Evolutionary conservation across 2,888 invertebrate genomes (phyloP), one percentile per base, ranked within the genome.

Genomic region (Apamea sordens): DNA sequence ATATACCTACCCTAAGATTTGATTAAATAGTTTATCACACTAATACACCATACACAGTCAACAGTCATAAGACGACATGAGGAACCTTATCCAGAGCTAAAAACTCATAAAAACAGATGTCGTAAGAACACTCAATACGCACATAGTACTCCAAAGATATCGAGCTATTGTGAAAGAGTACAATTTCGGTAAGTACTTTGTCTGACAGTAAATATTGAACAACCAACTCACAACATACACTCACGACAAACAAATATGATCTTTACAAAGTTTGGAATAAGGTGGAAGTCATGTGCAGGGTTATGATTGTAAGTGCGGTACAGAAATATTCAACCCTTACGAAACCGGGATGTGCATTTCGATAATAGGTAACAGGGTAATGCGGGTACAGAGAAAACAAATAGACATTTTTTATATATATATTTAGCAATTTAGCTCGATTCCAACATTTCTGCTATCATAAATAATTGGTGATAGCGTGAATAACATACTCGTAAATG

Each of bases 341-440:
- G 90, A 87, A 95, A 95, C 95, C 94, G 92, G 94, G 95, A 95
- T 95, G 95, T 95, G 95, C 95, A 95, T 95, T 95, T 95, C 95
- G 95, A 95, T 96, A 95, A 96, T 95, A 95, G 92, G 87, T 85
- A 85, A 88, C 89, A 95, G 95, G 89, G 93, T 92, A 94, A 71
- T 56, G 74, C 21, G 11, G 36, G n/a, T 10, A 82, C 82, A 92
- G 92, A 92, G 84, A 21, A 10, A 0, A 59, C 7, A 59, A 4
- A 50, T 0, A 53, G 1, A n/a, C 15, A 50, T 10, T 11, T 50
- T 7, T 11, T 24, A 41, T 41, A 41, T 5, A 10, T 2, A 13
- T 10, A 2, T 11, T 21, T 6, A 11, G 18, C 6, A 21, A 21
- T 8, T 8, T 36, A 18, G 2, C 53, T 32, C 2, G 41, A 67